Base-by-base conservation (phyloP, 2,888 invertebrate species). In the Caenorhabditis wallacei region DNA sequence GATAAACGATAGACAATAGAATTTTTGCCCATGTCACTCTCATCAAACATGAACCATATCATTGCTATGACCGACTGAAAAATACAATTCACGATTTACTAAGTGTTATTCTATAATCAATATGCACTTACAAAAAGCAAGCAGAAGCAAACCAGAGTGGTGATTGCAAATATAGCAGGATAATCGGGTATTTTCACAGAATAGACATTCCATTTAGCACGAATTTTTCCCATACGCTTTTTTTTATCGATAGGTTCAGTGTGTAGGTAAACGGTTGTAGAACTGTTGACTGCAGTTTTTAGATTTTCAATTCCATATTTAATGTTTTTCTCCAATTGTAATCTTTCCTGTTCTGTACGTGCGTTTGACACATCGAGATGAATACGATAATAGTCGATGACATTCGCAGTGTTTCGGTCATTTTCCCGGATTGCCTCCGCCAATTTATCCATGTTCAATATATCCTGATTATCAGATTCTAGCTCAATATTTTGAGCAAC, bases 21-120 rank as follows among this genome's bases (percentile, higher is more conserved):
- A 10, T 76, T 74, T 40, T 76, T 81, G 20, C 70, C 59, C 81
- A 81, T 81, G 11, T 81, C 81, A 20, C 53, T 24, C 11, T 76
- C 76, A 20, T 70, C 63, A 10, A 54, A 57, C 59, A 82, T 69
- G 22, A 70, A 71, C 51, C 66, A 74, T 0, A 82, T 16, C 37
- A 64, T 57, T 16, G 81, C 43, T 5, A 59, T 18, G 8, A 30
- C 10, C 0, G 64, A 53, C 81, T 82, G 76, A 11, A 78, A n/a
- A n/a, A n/a, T n/a, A n/a, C n/a, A n/a, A n/a, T n/a, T n/a, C n/a
- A n/a, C n/a, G n/a, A n/a, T n/a, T n/a, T n/a, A n/a, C n/a, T n/a
- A n/a, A n/a, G n/a, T n/a, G n/a, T n/a, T 40, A 40, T 40, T 2
- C 11, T 40, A 16, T 13, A 40, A 40, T 40, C 13, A 40, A 13